A percentile compares a stretch with the other conserved stretches of the same genome.
Conservation (phyloP, 2,888 invertebrate genomes). For the Cyrtodaria siliqua region DNA sequence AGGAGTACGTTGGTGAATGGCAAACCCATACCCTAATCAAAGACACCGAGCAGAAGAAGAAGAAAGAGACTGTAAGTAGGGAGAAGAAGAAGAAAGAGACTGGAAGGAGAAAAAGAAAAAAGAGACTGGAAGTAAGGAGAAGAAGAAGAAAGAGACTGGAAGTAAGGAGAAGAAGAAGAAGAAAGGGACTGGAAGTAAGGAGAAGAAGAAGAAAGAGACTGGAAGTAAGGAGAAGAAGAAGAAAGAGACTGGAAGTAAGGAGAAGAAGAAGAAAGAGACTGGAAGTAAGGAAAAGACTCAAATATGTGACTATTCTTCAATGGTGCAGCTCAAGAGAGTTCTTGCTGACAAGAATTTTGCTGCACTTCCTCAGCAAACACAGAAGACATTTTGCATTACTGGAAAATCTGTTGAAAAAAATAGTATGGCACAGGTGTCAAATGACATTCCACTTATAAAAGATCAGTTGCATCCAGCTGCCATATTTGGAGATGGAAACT, state of each 20-base stretch:
- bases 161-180: background rate
- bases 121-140: background rate
- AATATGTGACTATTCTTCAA: background rate
- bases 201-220: slow-evolving; percentile 1
- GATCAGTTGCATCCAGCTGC: slow-evolving; percentile 9
- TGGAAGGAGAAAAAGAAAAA: background rate
- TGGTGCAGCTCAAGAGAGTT: background rate
- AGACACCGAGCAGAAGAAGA: background rate
- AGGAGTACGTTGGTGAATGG: slow-evolving; percentile 18
- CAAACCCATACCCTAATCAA: background rate
- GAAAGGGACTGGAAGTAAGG: too few relatives aligned
- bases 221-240: slow-evolving; percentile 1
- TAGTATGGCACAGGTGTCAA: slow-evolving; percentile 9
- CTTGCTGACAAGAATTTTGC: background rate
- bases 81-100: slow-evolving; percentile 1
- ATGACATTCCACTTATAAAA: slow-evolving; percentile 11
- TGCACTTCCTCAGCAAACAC: slow-evolving; percentile 1
- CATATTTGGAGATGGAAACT: slow-evolving; percentile 27
- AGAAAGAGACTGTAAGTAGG: too few relatives aligned
- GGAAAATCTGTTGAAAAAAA: slow-evolving; percentile 13
- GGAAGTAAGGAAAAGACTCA: background rate
- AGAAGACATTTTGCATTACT: slow-evolving; percentile 17
- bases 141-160: slow-evolving; percentile 2
- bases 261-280: slow-evolving; percentile 1
- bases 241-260: background rate